Base-by-base conservation (phyloP, 2,888 invertebrate genomes). In the Lepidocyrtinus sp. region DNA sequence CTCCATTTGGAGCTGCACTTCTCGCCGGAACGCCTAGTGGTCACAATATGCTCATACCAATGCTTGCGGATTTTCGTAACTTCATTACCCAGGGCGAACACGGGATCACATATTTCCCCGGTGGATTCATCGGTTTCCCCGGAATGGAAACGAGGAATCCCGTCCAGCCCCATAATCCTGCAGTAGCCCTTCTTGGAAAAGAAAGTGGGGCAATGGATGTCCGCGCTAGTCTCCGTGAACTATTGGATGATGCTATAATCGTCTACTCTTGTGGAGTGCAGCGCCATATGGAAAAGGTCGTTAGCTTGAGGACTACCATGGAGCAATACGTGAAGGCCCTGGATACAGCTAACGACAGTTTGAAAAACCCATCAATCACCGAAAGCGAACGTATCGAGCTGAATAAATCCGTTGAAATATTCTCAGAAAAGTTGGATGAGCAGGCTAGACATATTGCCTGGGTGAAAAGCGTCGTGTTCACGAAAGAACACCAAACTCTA, bases 251-350 rank as follows among this genome's bases (percentile, higher is more conserved):
- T 1, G 90, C 93, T 0, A 90, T 94, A 9, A 90, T 93, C 0
- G 88, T 94, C 67, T 94, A 93, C 87, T 92, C 93, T 82, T 91
- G 91, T 3, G 90, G 92, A 25, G 93, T 93, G 0, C 92, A 93
- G 85, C 93, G 93, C 86, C 92, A 93, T 84, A 83, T 88, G 22
- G 88, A 87, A 73, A 88, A 88, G 83, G 87, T 88, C 0, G 85
- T 84, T 2, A 63, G 75, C 0, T 65, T 85, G 15, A 79, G 92
- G 64, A 93, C 93, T 84, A 92, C 91, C 82, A 92, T 93, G 88
- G 88, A 91, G 1, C 93, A 93, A 86, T 93, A 92, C 88, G 90
- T 92, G 0, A 90, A 90, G 73, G 92, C 93, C 55, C 89, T 93
- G 0, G 90, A 91, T 64, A 91, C 92, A 75, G 91, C 92, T 0